Conservation (phyloP, 2,888 invertebrate species). For the Drosophila mimica region DNA sequence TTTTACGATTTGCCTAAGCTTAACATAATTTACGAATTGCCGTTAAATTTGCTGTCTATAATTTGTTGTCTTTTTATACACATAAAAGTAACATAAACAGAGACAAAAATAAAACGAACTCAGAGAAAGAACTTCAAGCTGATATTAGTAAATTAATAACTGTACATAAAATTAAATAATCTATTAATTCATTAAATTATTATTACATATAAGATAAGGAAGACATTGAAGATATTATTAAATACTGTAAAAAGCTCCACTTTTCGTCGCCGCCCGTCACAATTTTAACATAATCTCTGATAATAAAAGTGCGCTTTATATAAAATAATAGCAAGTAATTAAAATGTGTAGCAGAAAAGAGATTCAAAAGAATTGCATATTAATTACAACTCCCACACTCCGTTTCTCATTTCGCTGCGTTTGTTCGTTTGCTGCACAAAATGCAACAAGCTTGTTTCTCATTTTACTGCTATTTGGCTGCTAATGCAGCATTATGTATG, state of each 20-base stretch:
- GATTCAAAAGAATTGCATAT: not conserved
- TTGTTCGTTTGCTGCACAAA: conserved; percentile 8
- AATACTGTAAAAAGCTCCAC: not conserved
- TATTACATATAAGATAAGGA: not conserved
- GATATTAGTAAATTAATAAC: not conserved
- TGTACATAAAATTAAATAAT: not conserved
- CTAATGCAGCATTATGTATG: conserved; percentile 30
- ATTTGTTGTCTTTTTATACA: too few species aligned
- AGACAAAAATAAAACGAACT: not conserved
- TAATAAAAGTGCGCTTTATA: not conserved
- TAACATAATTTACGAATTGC: too few species aligned
- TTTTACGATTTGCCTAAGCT: too few species aligned
- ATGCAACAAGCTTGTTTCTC: conserved; percentile 16
- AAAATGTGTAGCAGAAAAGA: not conserved
- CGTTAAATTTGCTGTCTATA: too few species aligned
- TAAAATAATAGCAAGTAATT: not conserved
- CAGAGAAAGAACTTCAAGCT: not conserved
- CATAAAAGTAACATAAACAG: too few species aligned
- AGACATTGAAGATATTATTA: not conserved
- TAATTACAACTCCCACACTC: not conserved
- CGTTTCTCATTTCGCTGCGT: not conserved
- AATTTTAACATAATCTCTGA: not conserved
- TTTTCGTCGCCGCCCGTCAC: not conserved
- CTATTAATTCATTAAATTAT: not conserved
- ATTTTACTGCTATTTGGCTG: conserved; percentile 30